Base-by-base conservation (phyloP, 2,888 invertebrate genomes). In the Tineola bisselliella region DNA sequence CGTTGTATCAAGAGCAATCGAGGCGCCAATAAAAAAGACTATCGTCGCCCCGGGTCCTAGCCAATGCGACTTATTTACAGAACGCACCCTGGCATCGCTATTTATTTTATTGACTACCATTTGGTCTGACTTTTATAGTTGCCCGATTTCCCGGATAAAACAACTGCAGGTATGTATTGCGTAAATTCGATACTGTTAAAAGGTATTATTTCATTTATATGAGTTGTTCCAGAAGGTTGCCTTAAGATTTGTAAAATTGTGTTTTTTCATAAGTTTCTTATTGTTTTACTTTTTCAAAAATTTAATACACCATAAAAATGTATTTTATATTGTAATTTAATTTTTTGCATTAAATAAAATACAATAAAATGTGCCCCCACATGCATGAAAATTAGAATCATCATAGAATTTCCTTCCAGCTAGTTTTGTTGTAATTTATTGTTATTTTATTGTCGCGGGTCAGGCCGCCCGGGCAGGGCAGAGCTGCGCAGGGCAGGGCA, bases 51-150 rank as follows among this genome's bases (percentile, higher is more conserved):
- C 76, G 81, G 79, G 75, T 77, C 72, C 72, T 54, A 68, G 73
- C 72, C 74, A 75, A 75, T 30, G 60, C 79, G 76, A 84, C 84
- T 86, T 87, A 87, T 87, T 87, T 87, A 87, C 87, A 84, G 86
- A 84, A 84, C 81, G 19, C 61, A 84, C 86, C 84, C 84, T 79
- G 81, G 82, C 80, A 74, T 76, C 69, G 82, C 84, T 87, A 87
- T 87, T 87, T 87, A 87, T 87, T 87, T 87, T 87, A 87, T 87
- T 84, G 87, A 84, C 86, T 82, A 79, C 84, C 84, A 82, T 87
- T 87, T 86, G 81, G 72, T 75, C 79, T 81, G 84, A 86, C 83
- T 86, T 86, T 84, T 87, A 87, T 87, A 79, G 81, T 76, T 77
- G 74, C 76, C 81, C 79, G 77, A 79, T 84, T 84, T 75, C 81